These are phyloP conservation scores for Pimpla rufipes DNA, from an alignment of 2,888 invertebrate genomes.

Conservation along the genomic window DNA sequence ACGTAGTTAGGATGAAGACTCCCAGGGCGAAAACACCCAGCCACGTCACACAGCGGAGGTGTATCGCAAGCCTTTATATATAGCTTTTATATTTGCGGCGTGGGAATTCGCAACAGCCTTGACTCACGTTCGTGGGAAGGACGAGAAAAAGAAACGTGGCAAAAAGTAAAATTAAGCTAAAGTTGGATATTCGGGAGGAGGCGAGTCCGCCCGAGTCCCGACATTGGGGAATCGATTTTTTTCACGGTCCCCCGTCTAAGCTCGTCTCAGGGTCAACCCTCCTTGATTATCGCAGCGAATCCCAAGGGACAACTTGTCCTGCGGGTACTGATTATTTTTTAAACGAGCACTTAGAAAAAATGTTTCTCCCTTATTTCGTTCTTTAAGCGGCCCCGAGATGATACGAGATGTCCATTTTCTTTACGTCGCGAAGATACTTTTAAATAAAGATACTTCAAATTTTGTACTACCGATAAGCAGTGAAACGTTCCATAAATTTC, in stretches of 20 bases:
- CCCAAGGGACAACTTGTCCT: background rate
- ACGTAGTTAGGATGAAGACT: no score
- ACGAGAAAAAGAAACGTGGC: background rate
- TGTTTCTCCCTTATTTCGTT: background rate
- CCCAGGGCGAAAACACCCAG: no score
- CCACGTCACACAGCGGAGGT: no score
- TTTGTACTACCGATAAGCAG: no score
- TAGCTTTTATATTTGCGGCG: background rate
- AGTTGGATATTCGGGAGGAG: slow-evolving; percentile 12
- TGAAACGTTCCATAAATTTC: no score
- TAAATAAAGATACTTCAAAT: background rate
- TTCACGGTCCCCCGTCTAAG: background rate
- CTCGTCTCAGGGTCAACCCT: background rate
- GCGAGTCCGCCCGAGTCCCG: background rate
- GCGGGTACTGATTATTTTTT: background rate
- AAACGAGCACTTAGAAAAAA: background rate
- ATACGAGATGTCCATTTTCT: background rate
- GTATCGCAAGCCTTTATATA: no score
- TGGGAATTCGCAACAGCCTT: slow-evolving; percentile 6
- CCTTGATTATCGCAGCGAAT: background rate
- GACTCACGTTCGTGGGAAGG: background rate
- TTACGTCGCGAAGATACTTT: background rate
- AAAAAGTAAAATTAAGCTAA: slow-evolving; percentile 8
- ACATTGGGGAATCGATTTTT: slow-evolving; percentile 3
- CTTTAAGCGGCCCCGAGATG: background rate